A percentile compares a stretch with the other conserved stretches of the same genome.
Evolutionary conservation across 2,797 vertebrate genomes (phyloP).

Genomic region (Lerista edwardsae): DNA sequence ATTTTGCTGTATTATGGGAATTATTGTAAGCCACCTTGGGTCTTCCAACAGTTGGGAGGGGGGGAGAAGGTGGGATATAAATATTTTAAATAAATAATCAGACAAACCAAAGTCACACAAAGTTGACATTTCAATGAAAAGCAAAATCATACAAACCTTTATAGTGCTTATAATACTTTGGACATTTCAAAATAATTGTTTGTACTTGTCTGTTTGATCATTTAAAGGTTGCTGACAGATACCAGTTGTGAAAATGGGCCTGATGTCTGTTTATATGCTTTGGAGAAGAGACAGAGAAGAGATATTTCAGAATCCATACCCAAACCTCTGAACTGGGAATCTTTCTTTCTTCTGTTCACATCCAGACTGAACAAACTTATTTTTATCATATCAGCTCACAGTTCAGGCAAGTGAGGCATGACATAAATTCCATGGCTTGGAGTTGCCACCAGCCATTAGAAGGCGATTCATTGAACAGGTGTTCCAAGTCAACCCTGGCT

Average conservation of each 20-base stretch:
- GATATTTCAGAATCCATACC: background rate
- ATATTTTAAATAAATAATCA: background rate
- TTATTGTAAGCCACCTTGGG: too few relatives aligned
- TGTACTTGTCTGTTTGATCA: background rate
- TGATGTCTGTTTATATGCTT: background rate
- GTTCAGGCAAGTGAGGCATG: background rate
- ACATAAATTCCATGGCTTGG: background rate
- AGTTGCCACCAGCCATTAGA: background rate
- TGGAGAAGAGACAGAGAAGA: background rate
- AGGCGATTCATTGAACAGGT: too few relatives aligned
- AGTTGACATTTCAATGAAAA: background rate
- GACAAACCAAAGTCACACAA: background rate
- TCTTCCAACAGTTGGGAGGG: too few relatives aligned
- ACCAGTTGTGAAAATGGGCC: background rate
- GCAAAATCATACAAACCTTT: too few relatives aligned
- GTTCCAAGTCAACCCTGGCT: too few relatives aligned
- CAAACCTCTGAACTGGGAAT: background rate
- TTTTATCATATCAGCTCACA: background rate
- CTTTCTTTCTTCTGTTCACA: background rate
- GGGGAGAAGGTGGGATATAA: too few relatives aligned
- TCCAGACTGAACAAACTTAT: background rate
- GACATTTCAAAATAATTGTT: background rate
- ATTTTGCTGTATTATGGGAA: too few relatives aligned
- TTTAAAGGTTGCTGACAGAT: background rate
- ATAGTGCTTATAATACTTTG: background rate